Evolutionary conservation across 2,888 invertebrate species (phyloP), one percentile per base, ranked within the genome.

Genomic region (Morpho helenor): DNA sequence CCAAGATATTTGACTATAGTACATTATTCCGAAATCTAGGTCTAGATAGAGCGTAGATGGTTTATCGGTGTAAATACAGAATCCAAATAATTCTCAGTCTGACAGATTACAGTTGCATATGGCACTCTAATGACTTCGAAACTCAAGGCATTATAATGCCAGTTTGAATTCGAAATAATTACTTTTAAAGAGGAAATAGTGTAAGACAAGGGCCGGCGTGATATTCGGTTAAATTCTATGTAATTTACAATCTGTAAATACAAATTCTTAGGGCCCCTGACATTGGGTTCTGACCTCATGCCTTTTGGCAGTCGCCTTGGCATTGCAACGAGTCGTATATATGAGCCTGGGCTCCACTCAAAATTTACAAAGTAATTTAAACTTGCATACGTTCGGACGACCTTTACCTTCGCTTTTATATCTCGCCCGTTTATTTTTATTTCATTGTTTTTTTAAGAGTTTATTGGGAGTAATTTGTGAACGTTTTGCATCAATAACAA

Each of bases 251-350:
- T 52, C 49, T 23, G 47, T 52, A 42, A 52, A 60, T 51, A 76
- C 76, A 77, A 81, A 83, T 79, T 81, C 79, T 76, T 80, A 82
- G 86, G 87, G 86, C 88, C 86, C 88, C 87, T 88, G 88, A 89
- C 88, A 87, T 88, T 88, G 88, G 77, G 74, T 67, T 75, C 72
- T 77, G 84, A 80, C 87, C 87, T 86, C 77, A 76, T 73, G 76
- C 74, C 79, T 84, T 89, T 88, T 84, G 88, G 87, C 83, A 84
- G 77, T 84, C 74, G 82, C 89, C 88, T 88, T 88, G 89, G 87
- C 89, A 88, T 82, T 89, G 87, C 84, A 80, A 59, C 66, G 65
- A 77, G 76, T 76, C 77, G 56, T 57, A 57, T 61, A 60, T 58
- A 59, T 75, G 71, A 75, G 71, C 71, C 71, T 68, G 75, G 31